These are phyloP conservation scores for Thaleichthys pacificus DNA, from an alignment of 2,797 vertebrate species.

Conservation along the genomic window DNA sequence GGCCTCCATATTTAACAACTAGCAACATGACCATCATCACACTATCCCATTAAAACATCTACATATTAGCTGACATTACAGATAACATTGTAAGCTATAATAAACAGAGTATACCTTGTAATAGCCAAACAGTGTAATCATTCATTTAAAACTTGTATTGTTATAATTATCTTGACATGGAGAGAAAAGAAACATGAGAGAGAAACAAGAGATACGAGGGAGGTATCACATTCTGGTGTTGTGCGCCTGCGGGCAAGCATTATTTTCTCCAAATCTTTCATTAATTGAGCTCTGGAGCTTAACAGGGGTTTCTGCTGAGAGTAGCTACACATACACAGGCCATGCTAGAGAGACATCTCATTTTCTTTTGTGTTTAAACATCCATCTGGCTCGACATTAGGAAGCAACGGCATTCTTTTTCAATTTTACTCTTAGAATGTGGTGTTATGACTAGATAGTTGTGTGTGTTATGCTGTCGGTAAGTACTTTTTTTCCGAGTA, in stretches of 20 bases:
- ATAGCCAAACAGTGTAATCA: slow-evolving; percentile 14
- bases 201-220: slow-evolving; percentile 35
- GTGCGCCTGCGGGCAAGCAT: slow-evolving; percentile 47
- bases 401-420: background rate
- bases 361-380: slow-evolving; percentile 4
- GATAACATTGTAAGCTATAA: background rate
- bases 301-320: slow-evolving; percentile 26
- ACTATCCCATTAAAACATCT: slow-evolving; percentile 21
- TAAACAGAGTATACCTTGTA: background rate
- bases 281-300: slow-evolving; percentile 48
- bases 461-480: background rate
- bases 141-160: slow-evolving; percentile 23
- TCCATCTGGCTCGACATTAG: slow-evolving; percentile 19
- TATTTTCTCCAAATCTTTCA: slow-evolving; percentile 46
- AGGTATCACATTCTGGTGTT: slow-evolving; percentile 33
- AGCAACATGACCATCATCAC: background rate
- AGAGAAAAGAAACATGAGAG: slow-evolving; percentile 33
- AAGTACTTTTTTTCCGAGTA: background rate
- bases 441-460: slow-evolving; percentile 1
- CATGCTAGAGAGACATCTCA: slow-evolving; percentile 13
- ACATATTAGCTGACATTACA: slow-evolving; percentile 25
- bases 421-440: slow-evolving; percentile 13
- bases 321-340: slow-evolving; percentile 15
- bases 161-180: slow-evolving; percentile 51
- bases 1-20: no score